These are phyloP conservation scores for Apotomis betuletana DNA, from an alignment of 2,888 invertebrate genomes.

Conservation along the genomic window DNA sequence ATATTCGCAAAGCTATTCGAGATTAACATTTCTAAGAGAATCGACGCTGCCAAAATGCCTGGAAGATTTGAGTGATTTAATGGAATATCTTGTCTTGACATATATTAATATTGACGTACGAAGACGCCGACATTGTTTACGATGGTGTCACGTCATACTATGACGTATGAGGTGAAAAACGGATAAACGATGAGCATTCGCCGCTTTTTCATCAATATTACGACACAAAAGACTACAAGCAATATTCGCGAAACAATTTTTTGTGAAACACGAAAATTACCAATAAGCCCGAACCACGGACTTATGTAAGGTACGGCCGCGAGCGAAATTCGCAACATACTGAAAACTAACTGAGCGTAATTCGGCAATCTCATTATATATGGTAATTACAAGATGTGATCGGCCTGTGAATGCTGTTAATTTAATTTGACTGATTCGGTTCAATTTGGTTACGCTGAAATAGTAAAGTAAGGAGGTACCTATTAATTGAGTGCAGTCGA, in stretches of 20 bases:
- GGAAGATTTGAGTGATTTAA: constrained; percentile 8
- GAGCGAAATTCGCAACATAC: constrained; percentile 9
- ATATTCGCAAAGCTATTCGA: constrained; percentile 11
- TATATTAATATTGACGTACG: constrained; percentile 23
- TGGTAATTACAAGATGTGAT: constrained; percentile 37
- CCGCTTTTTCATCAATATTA: neutral
- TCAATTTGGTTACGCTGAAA: constrained; percentile 25
- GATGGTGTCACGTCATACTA: neutral
- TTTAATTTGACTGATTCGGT: constrained; percentile 20
- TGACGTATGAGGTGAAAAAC: constrained; percentile 16
- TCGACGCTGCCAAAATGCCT: constrained; percentile 1
- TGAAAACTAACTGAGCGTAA: constrained; percentile 3
- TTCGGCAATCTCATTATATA: constrained; percentile 29
- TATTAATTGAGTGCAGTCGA: constrained; percentile 49
- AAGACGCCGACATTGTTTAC: constrained; percentile 9
- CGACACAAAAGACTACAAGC: neutral
- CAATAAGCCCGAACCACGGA: neutral
- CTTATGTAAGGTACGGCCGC: constrained; percentile 1
- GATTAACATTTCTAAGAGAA: neutral
- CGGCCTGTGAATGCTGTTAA: constrained; percentile 20
- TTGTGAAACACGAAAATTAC: constrained; percentile 7
- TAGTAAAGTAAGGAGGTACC: constrained; percentile 35
- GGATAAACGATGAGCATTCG: constrained; percentile 5
- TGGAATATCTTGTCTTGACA: constrained; percentile 20
- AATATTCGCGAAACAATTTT: neutral